Conservation (phyloP, 2,113 vertebrate genomes). For the Epinephelus cyanopodus region DNA sequence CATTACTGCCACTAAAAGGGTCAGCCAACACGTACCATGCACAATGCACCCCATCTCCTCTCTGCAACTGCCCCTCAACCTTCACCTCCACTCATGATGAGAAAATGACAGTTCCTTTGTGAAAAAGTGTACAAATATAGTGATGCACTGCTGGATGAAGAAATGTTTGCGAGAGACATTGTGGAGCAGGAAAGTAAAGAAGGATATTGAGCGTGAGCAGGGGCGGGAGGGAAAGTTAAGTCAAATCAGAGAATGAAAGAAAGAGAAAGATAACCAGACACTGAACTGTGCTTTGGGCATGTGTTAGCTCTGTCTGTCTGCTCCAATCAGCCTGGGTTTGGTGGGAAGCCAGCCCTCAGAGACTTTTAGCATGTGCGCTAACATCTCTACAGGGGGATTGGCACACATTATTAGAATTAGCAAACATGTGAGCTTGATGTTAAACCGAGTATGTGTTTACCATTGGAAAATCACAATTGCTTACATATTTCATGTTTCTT, state of each 20-base stretch:
- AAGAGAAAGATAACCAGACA: conserved; percentile 33
- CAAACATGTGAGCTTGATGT: conserved; percentile 24
- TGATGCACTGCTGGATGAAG: neutral
- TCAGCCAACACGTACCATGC: conserved; percentile 13
- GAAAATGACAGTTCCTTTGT: neutral
- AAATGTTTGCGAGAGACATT: neutral
- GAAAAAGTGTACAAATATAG: neutral
- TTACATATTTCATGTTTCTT: conserved; percentile 23
- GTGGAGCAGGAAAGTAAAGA: neutral
- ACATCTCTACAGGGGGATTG: conserved; percentile 59
- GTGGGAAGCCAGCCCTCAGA: conserved; percentile 50
- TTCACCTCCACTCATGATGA: conserved; percentile 7
- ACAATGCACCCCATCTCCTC: conserved; percentile 3
- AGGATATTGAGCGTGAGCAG: neutral
- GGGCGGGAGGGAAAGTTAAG: neutral
- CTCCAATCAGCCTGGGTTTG: conserved; percentile 61
- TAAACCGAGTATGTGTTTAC: conserved; percentile 39
- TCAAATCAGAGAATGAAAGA: conserved; percentile 32
- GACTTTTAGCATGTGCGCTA: conserved; percentile 67
- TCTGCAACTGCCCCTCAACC: neutral
- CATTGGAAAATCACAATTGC: neutral
- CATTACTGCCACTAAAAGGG: conserved; percentile 50
- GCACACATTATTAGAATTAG: conserved; percentile 37
- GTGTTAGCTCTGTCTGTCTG: conserved; percentile 66
- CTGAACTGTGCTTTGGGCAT: conserved; percentile 53